Base-by-base conservation (phyloP, 1,140 invertebrate genomes). In the Heliothis subflexa region DNA sequence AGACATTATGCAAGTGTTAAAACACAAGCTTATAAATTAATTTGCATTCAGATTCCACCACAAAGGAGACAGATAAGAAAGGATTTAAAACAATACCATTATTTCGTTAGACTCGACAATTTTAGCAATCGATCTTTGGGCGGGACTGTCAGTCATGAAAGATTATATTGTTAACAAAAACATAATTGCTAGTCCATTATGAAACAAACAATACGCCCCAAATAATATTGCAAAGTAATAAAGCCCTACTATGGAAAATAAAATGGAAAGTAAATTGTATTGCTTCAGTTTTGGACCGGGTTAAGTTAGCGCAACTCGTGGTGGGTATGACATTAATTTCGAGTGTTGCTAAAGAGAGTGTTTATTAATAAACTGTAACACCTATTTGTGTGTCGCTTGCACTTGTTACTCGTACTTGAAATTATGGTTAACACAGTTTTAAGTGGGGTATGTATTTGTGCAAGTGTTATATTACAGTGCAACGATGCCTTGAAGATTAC, bases 181-280 rank as follows among this genome's bases (percentile, higher is more conserved):
- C 52, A 78, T 82, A 82, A 82, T 79, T 78, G 45, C 21, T 81
- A 81, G 79, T 80, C 33, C 79, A 66, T 85, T 85, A 81, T 79
- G 76, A 83, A 79, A 81, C 40, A 54, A 78, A 47, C 74, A 66
- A 81, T 79, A 70, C 50, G 50, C 50, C 52, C 78, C 49, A 33
- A 73, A 79, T 76, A 76, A 71, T 79, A 45, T 79, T 79, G 78
- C 78, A 72, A 59, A 75, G 62, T 40, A 59, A 70, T 75, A 16
- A 64, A 73, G 54, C 75, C 64, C 64, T 78, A 49, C 33, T 57
- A 78, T 78, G 62, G 75, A 68, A 68, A 78, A 49, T 52, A 28
- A n/a, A 66, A 77, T 77, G 57, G 72, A 75, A 75, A 75, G 72
- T 72, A 72, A 54, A 45, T 62, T 61, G 47, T 50, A 75, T 61